Percentiles rank a stretch among this genome's conserved stretches.
Conservation (phyloP, 2,888 invertebrate genomes). For the Hirtodrosophila cameraria region DNA sequence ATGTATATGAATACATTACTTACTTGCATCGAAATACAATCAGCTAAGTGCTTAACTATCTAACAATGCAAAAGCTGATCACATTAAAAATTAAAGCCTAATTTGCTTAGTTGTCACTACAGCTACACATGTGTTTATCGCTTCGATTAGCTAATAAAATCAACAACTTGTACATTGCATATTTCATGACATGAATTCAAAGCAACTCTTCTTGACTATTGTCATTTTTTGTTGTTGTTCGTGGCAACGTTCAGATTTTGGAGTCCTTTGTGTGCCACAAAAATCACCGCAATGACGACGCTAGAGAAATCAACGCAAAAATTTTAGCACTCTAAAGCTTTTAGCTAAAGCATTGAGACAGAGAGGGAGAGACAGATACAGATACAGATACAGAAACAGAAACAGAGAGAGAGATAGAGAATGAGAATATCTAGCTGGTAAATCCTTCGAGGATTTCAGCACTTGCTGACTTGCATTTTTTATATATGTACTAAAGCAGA, state of each 20-base stretch:
- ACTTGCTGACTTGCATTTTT: constrained; percentile 73
- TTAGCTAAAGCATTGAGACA: constrained; percentile 51
- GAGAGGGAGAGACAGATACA: no score
- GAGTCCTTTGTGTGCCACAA: constrained; percentile 55
- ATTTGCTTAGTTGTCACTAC: constrained; percentile 44
- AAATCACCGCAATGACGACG: constrained; percentile 40
- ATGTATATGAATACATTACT: no score
- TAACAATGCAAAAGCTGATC: not conserved
- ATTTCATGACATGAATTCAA: constrained; percentile 61
- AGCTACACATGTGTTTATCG: constrained; percentile 20
- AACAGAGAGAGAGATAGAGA: no score
- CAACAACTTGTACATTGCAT: constrained; percentile 50
- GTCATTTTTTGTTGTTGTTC: no score
- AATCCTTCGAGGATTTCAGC: constrained; percentile 69
- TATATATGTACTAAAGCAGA: constrained; percentile 23
- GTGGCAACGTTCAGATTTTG: no score
- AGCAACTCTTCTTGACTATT: constrained; percentile 30
- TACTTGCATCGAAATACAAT: no score
- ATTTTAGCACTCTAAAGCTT: constrained; percentile 56
- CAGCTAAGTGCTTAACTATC: constrained; percentile 42
- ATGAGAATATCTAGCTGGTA: constrained; percentile 63
- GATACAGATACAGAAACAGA: no score
- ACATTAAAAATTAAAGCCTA: constrained; percentile 50
- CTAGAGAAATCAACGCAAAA: constrained; percentile 66
- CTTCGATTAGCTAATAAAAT: constrained; percentile 69